Evolutionary conservation across 2,888 invertebrate genomes (phyloP).

Genomic region (Thera britannica): DNA sequence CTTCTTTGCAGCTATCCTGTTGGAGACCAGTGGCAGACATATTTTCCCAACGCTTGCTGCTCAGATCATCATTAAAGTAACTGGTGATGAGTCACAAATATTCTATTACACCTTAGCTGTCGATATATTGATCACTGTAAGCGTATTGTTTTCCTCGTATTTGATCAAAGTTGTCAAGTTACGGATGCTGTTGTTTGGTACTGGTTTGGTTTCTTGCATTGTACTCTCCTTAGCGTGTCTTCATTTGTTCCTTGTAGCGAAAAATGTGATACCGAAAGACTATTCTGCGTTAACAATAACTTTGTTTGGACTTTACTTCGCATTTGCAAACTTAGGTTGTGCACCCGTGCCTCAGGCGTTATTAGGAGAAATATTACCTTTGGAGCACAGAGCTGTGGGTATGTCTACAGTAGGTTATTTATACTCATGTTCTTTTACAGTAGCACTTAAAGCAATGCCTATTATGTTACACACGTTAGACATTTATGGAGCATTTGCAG

Average conservation of each 20-base stretch:
- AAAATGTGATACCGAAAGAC: background rate
- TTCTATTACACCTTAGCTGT: background rate
- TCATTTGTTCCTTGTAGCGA: background rate
- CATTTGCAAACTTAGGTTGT: background rate
- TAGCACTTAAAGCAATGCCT: background rate
- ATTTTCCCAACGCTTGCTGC: background rate
- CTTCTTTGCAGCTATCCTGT: background rate
- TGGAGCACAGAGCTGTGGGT: background rate
- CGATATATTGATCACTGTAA: background rate
- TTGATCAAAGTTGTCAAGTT: slow-evolving; percentile 5
- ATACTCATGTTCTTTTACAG: background rate
- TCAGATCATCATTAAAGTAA: background rate
- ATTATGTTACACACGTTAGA: background rate
- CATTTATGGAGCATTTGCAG: background rate
- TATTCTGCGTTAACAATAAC: background rate
- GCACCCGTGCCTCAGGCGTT: background rate
- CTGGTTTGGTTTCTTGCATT: background rate
- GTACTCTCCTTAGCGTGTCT: background rate
- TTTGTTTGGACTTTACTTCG: background rate
- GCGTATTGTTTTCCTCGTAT: background rate
- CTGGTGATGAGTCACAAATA: background rate
- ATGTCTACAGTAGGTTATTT: background rate
- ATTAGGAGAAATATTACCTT: background rate
- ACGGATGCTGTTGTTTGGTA: background rate
- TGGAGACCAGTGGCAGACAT: background rate